A percentile compares a stretch with the other conserved stretches of the same genome.
These are phyloP conservation scores for Hyposoter dolosus DNA, from an alignment of 2,888 invertebrate genomes.

Conservation along the genomic window DNA sequence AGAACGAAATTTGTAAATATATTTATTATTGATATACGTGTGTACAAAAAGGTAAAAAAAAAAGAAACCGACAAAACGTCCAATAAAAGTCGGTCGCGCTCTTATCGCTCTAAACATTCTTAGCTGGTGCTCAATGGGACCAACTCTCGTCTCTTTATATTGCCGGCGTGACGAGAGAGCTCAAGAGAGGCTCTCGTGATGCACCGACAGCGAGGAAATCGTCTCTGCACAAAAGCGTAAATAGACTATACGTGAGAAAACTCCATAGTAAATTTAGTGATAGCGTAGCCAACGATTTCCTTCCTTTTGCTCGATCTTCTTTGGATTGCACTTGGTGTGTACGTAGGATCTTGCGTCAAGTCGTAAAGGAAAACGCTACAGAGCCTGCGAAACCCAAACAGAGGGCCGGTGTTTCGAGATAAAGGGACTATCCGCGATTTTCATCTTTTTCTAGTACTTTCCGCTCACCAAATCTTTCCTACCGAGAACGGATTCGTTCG, in stretches of 20 bases:
- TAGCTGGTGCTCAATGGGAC: slow-evolving; percentile 68
- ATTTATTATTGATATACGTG: slow-evolving; percentile 16
- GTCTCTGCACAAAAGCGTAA: slow-evolving; percentile 33
- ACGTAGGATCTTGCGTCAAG: slow-evolving; percentile 75
- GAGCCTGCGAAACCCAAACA: slow-evolving; percentile 73
- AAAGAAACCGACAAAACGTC: slow-evolving; percentile 72
- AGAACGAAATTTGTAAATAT: not conserved
- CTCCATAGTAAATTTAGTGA: slow-evolving; percentile 51
- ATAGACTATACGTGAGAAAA: slow-evolving; percentile 64
- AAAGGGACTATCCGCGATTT: slow-evolving; percentile 67
- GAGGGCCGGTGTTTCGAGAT: slow-evolving; percentile 67
- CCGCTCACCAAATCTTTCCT: slow-evolving; percentile 10
- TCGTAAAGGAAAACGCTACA: slow-evolving; percentile 71
- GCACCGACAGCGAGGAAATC: slow-evolving; percentile 29
- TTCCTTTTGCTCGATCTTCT: slow-evolving; percentile 49
- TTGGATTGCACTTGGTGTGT: slow-evolving; percentile 72
- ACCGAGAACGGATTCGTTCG: not conserved
- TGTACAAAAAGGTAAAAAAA: slow-evolving; percentile 32
- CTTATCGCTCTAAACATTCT: slow-evolving; percentile 79
- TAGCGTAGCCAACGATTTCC: slow-evolving; percentile 46
- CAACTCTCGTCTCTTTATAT: slow-evolving; percentile 40
- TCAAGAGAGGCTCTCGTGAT: slow-evolving; percentile 53
- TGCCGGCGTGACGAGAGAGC: slow-evolving; percentile 41
- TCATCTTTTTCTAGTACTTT: slow-evolving; percentile 32
- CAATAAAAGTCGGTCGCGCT: slow-evolving; percentile 74